Evolutionary conservation across 2,888 invertebrate genomes (phyloP).

Genomic region (Chesias legatella): DNA sequence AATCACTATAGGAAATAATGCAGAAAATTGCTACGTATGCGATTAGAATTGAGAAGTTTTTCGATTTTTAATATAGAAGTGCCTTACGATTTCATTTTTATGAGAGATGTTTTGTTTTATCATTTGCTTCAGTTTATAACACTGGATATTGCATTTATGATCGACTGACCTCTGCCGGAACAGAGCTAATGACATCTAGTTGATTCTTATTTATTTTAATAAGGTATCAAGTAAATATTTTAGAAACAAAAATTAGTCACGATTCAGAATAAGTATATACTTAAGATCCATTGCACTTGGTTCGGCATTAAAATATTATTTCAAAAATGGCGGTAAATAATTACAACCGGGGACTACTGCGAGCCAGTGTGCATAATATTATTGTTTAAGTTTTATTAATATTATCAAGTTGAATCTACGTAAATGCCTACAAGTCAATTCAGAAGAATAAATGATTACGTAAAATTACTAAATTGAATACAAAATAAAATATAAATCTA

Average conservation of each 20-base stretch:
- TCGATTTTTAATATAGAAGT: conserved; percentile 75
- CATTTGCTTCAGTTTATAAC: conserved; percentile 51
- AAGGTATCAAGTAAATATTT: conserved; percentile 22
- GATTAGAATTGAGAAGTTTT: conserved; percentile 41
- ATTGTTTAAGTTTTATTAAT: too few species aligned
- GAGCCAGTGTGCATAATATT: too few species aligned
- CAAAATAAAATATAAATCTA: conserved; percentile 19
- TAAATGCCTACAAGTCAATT: conserved; percentile 60
- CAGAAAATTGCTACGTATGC: conserved; percentile 47
- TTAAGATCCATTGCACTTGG: too few species aligned
- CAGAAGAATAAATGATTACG: conserved; percentile 34
- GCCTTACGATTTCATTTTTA: conserved; percentile 77
- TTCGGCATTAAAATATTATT: too few species aligned
- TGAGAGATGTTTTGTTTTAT: conserved; percentile 50
- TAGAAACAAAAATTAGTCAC: conserved; percentile 9
- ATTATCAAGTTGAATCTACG: conserved; percentile 18
- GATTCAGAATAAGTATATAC: conserved; percentile 19
- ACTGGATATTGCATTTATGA: conserved; percentile 73
- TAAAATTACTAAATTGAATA: conserved; percentile 16
- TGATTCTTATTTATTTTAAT: conserved; percentile 42
- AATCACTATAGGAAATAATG: conserved; percentile 43
- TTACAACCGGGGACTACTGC: too few species aligned
- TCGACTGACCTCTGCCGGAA: conserved; percentile 50
- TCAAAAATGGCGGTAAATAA: too few species aligned
- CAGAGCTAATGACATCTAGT: conserved; percentile 47